Conservation (phyloP, 2,888 invertebrate species). For the Corbicula japonica region DNA sequence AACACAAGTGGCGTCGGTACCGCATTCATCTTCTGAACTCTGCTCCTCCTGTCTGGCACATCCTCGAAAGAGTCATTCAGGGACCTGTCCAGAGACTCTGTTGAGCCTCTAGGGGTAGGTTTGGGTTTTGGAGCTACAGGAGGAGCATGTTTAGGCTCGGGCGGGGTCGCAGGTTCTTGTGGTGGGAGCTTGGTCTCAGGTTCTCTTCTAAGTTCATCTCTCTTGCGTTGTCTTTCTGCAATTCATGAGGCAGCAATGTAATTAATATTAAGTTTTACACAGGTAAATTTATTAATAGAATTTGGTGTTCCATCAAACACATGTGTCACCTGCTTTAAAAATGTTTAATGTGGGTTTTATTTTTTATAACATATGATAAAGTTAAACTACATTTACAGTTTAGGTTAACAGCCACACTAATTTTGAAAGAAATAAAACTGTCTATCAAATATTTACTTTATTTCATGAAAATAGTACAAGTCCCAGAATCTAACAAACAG, state of each 20-base stretch:
- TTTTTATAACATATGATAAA: too few relatives aligned
- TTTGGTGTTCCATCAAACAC: too few relatives aligned
- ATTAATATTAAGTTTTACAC: too few relatives aligned
- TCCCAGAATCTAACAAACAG: too few relatives aligned
- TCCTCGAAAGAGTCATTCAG: constrained; percentile 65
- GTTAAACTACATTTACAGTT: too few relatives aligned
- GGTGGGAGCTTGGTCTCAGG: constrained; percentile 26
- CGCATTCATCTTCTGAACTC: constrained; percentile 72
- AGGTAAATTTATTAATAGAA: too few relatives aligned
- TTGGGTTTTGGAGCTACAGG: constrained; percentile 62
- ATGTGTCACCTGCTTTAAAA: too few relatives aligned
- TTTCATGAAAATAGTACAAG: too few relatives aligned
- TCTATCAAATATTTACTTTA: too few relatives aligned
- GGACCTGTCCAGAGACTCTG: constrained; percentile 41
- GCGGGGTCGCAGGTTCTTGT: constrained; percentile 22
- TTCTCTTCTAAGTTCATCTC: constrained; percentile 44
- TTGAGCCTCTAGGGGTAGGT: constrained; percentile 44
- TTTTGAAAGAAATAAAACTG: too few relatives aligned
- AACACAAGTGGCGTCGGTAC: constrained; percentile 70
- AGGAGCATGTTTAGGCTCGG: constrained; percentile 61
- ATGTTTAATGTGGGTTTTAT: too few relatives aligned
- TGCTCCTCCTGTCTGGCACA: constrained; percentile 63
- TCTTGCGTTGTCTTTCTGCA: constrained; percentile 27
- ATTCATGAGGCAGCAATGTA: constrained; percentile 1
- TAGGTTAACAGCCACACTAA: too few relatives aligned